phyloP scores from a whole-genome alignment of 2,797 vertebrate genomes.

The Danio choprae region DNA sequence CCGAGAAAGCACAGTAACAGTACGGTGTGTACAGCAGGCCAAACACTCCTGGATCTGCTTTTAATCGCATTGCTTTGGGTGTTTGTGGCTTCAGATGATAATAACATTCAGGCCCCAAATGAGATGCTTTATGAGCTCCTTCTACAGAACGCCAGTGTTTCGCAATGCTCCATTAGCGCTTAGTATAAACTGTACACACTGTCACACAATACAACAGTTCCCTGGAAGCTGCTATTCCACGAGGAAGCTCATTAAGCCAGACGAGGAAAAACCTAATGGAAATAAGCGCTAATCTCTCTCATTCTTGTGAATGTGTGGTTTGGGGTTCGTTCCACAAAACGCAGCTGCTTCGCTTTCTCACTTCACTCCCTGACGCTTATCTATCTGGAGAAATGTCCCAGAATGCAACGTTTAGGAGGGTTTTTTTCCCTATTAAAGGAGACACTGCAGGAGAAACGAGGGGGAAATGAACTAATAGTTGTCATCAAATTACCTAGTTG shows the following conservation, averaged over 20 bases:
- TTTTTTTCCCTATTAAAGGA: slow-evolving; percentile 3
- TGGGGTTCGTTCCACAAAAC: slow-evolving; percentile 27
- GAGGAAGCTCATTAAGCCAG: slow-evolving; percentile 33
- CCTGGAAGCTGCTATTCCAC: slow-evolving; percentile 41
- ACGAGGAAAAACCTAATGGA: slow-evolving; percentile 40
- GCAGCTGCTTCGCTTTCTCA: slow-evolving; percentile 6
- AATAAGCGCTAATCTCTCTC: slow-evolving; percentile 34
- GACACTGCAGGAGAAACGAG: too few species aligned
- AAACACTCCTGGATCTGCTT: slow-evolving; percentile 29
- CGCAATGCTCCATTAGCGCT: slow-evolving; percentile 47
- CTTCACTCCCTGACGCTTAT: neutral
- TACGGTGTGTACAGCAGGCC: slow-evolving; percentile 19
- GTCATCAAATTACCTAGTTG: too few species aligned
- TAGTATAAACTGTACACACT: slow-evolving; percentile 42
- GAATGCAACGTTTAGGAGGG: neutral
- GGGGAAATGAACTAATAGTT: too few species aligned
- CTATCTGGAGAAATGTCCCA: neutral
- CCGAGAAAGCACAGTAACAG: neutral
- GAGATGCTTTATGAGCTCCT: slow-evolving; percentile 41
- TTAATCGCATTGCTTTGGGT: slow-evolving; percentile 33
- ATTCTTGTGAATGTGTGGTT: slow-evolving; percentile 1
- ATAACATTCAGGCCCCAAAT: slow-evolving; percentile 42
- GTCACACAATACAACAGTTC: slow-evolving; percentile 45
- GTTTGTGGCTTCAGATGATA: slow-evolving; percentile 43
- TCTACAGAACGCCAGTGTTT: slow-evolving; percentile 12